Conservation (phyloP, 2,113 vertebrate species). For the Sinosuthora webbiana region DNA sequence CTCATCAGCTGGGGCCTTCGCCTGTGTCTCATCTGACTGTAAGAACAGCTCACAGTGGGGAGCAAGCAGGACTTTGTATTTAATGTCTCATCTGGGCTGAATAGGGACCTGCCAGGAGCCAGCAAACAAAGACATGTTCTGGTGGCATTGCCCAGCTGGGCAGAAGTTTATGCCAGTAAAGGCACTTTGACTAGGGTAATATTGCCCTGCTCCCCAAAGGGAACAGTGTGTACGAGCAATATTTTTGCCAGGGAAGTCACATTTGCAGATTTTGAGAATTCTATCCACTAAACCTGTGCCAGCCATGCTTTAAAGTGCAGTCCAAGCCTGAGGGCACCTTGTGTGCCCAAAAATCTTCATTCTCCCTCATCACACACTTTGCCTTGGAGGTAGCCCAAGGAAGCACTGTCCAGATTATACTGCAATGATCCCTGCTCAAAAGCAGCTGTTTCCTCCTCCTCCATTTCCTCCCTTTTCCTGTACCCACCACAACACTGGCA, state of each 20-base stretch:
- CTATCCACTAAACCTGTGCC: neutral
- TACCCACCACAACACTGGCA: neutral
- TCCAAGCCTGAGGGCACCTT: neutral
- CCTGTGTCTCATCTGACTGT: neutral
- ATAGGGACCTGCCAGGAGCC: neutral
- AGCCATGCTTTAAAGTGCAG: neutral
- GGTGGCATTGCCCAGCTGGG: neutral
- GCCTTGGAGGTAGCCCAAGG: neutral
- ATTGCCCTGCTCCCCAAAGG: neutral
- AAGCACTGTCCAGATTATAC: neutral
- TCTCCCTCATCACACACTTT: neutral
- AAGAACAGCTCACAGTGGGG: neutral
- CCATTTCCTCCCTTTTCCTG: neutral
- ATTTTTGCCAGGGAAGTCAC: neutral
- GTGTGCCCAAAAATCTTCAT: neutral
- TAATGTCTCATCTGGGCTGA: neutral
- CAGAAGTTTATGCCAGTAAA: neutral
- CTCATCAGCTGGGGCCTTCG: neutral
- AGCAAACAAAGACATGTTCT: neutral
- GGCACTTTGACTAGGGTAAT: neutral
- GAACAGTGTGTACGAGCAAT: neutral
- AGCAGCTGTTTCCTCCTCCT: constrained; percentile 18
- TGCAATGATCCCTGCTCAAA: neutral
- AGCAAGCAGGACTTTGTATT: neutral
- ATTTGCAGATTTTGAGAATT: neutral